Conservation (phyloP, 1,140 invertebrate genomes). For the Lepidurus packardi region DNA sequence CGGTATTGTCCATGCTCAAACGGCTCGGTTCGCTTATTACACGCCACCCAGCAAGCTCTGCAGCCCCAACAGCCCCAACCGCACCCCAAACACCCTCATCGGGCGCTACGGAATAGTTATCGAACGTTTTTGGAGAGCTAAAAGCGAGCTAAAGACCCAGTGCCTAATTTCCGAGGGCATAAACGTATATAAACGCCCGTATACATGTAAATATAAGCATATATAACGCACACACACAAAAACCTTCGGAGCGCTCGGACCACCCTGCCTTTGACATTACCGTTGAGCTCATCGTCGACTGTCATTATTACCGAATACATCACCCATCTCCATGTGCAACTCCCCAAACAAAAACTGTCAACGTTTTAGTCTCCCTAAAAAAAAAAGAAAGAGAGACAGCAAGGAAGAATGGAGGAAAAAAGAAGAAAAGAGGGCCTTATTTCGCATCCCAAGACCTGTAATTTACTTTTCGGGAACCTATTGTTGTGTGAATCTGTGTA, state of each 20-base stretch:
- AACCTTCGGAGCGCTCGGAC: background rate
- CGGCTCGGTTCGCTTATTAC: background rate
- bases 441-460: background rate
- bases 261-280: conserved; percentile 13
- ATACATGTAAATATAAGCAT: no score
- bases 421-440: background rate
- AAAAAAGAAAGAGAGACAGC: background rate
- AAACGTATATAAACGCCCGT: no score
- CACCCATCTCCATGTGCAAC: background rate
- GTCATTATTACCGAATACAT: conserved; percentile 13
- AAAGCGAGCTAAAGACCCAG: background rate
- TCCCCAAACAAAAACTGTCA: background rate
- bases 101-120: background rate
- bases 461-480: background rate
- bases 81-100: background rate
- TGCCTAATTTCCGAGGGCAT: background rate
- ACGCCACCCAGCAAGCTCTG: background rate
- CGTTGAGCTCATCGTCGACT: background rate
- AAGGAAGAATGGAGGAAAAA: background rate
- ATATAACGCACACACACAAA: no score
- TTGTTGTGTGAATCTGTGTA: background rate
- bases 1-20: background rate
- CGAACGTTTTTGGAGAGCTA: background rate
- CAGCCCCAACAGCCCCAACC: background rate
- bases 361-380: background rate